Conservation (phyloP, 2,113 vertebrate species). For the Dicrurus megarhynchus region DNA sequence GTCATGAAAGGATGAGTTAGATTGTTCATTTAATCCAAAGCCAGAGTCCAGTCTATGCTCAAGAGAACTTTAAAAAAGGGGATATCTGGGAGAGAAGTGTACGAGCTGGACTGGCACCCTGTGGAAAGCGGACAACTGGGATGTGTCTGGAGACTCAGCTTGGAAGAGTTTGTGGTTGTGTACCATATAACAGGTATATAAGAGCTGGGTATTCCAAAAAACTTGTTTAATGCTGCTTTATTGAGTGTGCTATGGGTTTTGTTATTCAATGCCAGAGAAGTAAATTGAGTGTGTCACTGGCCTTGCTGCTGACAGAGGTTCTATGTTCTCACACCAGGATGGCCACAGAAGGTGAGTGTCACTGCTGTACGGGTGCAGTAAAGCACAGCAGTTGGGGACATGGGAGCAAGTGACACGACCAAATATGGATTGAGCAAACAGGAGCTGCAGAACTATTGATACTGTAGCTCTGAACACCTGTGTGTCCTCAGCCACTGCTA, state of each 20-base stretch:
- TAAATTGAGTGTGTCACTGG: neutral
- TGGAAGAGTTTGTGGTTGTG: neutral
- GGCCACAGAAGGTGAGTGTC: neutral
- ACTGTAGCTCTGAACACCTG: neutral
- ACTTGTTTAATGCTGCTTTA: neutral
- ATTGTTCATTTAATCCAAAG: neutral
- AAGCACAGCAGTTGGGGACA: neutral
- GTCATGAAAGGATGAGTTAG: neutral
- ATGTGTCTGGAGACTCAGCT: neutral
- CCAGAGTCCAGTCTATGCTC: neutral
- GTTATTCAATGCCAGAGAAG: neutral
- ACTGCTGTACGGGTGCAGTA: neutral
- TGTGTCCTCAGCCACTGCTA: neutral
- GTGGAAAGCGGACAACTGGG: neutral
- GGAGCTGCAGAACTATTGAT: neutral
- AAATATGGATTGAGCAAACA: neutral
- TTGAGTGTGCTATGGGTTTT: neutral
- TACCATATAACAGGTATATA: neutral
- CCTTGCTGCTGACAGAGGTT: neutral
- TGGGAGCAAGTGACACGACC: neutral
- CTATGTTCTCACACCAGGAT: neutral
- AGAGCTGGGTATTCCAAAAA: neutral
- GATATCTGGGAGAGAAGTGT: neutral
- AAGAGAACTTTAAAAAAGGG: neutral
- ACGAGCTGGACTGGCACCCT: neutral